Percentiles rank a stretch among this genome's conserved stretches.
phyloP scores from a whole-genome alignment of 2,113 vertebrate genomes.

The Lagopus muta region DNA sequence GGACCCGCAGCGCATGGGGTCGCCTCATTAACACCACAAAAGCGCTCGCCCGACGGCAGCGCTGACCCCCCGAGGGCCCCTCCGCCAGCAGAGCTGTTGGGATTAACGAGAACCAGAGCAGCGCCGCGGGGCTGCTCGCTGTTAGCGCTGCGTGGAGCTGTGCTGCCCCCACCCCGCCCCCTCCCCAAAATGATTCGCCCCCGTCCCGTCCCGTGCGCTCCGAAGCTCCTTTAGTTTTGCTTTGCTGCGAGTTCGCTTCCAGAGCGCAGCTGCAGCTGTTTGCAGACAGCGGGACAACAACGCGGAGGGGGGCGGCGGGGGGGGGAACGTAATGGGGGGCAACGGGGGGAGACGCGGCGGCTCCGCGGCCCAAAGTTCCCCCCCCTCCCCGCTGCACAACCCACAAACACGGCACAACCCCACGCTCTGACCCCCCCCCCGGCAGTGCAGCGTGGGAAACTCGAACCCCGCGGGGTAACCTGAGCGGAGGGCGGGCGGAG shows the following conservation, averaged over 20 bases:
- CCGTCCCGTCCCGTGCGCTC: not conserved
- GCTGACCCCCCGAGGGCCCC: too few relatives aligned
- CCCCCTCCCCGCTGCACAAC: not conserved
- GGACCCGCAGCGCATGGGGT: too few relatives aligned
- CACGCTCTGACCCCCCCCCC: not conserved
- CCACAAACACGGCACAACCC: not conserved
- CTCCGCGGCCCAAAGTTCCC: not conserved
- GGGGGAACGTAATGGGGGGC: not conserved
- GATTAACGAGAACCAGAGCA: not conserved
- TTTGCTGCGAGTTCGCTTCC: not conserved
- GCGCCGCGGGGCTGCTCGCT: rapidly evolving
- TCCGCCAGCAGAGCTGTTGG: not conserved
- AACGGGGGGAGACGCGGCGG: not conserved
- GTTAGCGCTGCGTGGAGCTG: too few relatives aligned
- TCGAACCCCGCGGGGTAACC: not conserved
- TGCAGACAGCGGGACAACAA: not conserved
- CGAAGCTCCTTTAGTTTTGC: not conserved
- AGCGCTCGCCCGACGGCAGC: too few relatives aligned
- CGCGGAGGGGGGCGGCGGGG: not conserved
- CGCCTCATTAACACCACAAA: too few relatives aligned
- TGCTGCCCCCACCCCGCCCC: not conserved
- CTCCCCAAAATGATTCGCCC: not conserved
- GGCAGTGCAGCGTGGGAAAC: not conserved
- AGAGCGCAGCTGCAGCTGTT: not conserved
- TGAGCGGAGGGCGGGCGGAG: not conserved